Conservation (phyloP, 2,797 vertebrate species). For the Halcyon chelicuti region DNA sequence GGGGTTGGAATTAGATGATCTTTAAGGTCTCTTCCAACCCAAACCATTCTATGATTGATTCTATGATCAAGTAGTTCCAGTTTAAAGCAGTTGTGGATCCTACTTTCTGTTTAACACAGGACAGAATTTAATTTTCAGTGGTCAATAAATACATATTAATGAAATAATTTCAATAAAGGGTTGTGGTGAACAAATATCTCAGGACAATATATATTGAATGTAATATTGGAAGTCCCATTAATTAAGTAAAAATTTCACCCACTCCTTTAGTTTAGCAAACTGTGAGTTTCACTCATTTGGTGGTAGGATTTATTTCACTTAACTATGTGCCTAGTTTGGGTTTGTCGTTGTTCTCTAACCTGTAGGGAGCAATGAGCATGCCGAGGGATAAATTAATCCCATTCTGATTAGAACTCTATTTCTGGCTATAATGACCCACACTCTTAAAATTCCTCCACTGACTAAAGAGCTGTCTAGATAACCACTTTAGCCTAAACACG, state of each 20-base stretch:
- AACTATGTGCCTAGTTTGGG: not conserved
- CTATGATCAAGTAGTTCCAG: not conserved
- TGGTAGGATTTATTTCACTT: not conserved
- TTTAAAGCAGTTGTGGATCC: not conserved
- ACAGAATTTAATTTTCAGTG: not conserved
- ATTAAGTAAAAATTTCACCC: not conserved
- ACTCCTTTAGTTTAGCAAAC: not conserved
- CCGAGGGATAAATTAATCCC: not conserved
- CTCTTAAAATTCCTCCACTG: not conserved
- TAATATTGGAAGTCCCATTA: not conserved
- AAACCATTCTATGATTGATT: too few species aligned
- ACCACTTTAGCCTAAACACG: not conserved
- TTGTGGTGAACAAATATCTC: not conserved
- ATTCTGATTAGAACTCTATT: constrained; percentile 2
- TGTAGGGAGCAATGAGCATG: not conserved
- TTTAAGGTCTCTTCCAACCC: too few species aligned
- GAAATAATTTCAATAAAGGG: not conserved
- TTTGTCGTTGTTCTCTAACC: not conserved
- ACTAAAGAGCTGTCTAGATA: not conserved
- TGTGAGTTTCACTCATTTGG: not conserved
- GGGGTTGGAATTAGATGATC: too few species aligned
- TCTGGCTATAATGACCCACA: not conserved
- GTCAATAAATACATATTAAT: not conserved
- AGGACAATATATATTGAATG: not conserved
- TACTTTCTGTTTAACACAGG: not conserved